These are phyloP conservation scores for Eristalis intricaria DNA, from an alignment of 2,888 invertebrate species.

Conservation along the genomic window DNA sequence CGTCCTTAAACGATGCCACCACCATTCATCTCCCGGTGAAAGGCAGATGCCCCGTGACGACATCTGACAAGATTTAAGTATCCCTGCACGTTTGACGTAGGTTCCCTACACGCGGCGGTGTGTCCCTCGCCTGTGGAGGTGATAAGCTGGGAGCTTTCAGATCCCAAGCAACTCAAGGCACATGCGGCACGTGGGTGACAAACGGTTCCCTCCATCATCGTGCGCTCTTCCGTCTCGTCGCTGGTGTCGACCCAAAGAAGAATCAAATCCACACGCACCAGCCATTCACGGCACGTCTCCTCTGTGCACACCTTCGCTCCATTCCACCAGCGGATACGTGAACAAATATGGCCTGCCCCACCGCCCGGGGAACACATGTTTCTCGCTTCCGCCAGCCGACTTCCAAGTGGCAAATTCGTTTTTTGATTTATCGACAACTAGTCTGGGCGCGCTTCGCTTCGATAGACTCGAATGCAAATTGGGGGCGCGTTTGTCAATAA, in stretches of 20 bases:
- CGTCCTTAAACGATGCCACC: not conserved
- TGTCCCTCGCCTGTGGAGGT: not conserved
- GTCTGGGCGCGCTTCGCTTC: not conserved
- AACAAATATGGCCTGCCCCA: constrained; percentile 44
- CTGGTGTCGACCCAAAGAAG: too few species aligned
- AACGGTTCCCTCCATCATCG: not conserved
- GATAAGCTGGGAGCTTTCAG: not conserved
- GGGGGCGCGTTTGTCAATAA: constrained; percentile 43
- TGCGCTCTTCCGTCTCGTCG: too few species aligned
- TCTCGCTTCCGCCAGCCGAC: constrained; percentile 54
- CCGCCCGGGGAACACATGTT: constrained; percentile 45
- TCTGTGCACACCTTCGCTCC: constrained; percentile 23
- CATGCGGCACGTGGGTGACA: not conserved
- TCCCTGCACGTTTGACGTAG: not conserved
- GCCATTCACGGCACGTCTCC: constrained; percentile 23
- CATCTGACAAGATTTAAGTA: not conserved
- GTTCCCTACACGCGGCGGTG: not conserved
- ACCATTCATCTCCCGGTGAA: not conserved
- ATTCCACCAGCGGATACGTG: constrained; percentile 53
- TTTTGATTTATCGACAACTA: constrained; percentile 50
- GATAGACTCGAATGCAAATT: constrained; percentile 57
- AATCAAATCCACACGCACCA: constrained; percentile 34
- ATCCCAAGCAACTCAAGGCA: not conserved
- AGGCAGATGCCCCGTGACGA: not conserved
- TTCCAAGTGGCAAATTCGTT: constrained; percentile 41